Percentiles rank a stretch among this genome's conserved stretches.
phyloP scores from a whole-genome alignment of 2,113 vertebrate species.

The Progne subis region DNA sequence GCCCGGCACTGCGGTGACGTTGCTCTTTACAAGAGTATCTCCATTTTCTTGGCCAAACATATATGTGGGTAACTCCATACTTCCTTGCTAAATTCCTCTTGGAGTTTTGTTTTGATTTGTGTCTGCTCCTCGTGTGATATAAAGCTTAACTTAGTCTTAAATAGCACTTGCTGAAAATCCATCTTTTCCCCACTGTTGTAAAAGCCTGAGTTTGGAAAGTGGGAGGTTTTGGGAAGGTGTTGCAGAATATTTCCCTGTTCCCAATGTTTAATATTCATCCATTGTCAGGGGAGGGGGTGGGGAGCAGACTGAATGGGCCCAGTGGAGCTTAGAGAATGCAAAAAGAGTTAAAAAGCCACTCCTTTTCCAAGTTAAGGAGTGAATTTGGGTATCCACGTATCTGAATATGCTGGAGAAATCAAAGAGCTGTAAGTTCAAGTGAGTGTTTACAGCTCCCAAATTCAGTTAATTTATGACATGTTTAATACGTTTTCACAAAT shows the following conservation, averaged over 20 bases:
- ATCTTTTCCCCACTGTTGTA: not conserved
- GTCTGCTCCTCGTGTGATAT: not conserved
- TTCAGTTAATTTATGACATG: slow-evolving; percentile 73
- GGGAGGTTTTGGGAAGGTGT: not conserved
- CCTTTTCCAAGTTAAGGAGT: not conserved
- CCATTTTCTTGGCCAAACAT: not conserved
- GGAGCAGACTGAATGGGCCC: not conserved
- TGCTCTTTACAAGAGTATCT: not conserved
- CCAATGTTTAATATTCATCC: not conserved
- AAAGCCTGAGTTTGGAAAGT: not conserved
- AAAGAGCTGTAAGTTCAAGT: slow-evolving; percentile 47
- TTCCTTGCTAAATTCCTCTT: slow-evolving; percentile 31
- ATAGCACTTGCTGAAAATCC: not conserved
- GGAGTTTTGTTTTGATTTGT: not conserved
- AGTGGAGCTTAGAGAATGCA: not conserved
- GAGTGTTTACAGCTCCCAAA: slow-evolving; percentile 62
- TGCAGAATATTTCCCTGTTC: not conserved
- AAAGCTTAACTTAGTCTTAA: not conserved
- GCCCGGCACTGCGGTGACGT: rapidly evolving
- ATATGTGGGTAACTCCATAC: not conserved
- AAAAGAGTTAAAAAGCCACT: not conserved
- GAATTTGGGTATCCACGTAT: not conserved
- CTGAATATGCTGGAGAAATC: slow-evolving; percentile 7
- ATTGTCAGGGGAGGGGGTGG: not conserved
- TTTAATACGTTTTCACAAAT: slow-evolving; percentile 74